Conservation (phyloP, 2,797 vertebrate species). For the Silurus lanzhouensis region DNA sequence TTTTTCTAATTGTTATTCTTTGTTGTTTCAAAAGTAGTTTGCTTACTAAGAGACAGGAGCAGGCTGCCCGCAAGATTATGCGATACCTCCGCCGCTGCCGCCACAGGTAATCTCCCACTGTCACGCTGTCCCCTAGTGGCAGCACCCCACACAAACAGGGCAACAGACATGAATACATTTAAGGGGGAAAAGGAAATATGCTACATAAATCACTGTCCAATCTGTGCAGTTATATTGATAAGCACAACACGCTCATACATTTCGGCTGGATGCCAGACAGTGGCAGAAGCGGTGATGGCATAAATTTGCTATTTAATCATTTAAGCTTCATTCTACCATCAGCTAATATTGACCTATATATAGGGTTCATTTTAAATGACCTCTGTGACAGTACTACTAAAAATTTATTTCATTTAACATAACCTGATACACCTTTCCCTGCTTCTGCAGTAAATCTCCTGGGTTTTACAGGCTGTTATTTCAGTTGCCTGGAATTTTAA, state of each 20-base stretch:
- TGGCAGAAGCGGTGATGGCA: neutral
- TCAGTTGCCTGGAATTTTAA: no score
- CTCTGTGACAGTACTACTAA: neutral
- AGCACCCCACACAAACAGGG: neutral
- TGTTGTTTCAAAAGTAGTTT: slow-evolving; percentile 87
- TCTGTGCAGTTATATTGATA: slow-evolving; percentile 7
- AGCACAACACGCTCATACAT: neutral
- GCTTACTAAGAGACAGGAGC: slow-evolving; percentile 98
- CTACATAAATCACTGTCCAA: slow-evolving; percentile 1
- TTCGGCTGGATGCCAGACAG: slow-evolving; percentile 7
- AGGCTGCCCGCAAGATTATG: slow-evolving; percentile 99
- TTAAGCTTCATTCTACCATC: neutral
- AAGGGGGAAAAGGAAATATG: neutral
- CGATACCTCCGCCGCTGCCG: slow-evolving; percentile 97
- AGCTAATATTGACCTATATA: neutral
- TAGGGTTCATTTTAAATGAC: neutral
- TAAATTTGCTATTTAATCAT: neutral
- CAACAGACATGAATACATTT: neutral
- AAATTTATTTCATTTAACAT: neutral
- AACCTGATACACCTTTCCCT: neutral
- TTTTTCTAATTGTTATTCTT: slow-evolving; percentile 2
- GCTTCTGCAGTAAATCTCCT: neutral
- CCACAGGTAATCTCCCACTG: slow-evolving; percentile 84
- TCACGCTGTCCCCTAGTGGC: slow-evolving; percentile 35
- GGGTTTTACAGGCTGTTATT: neutral